Evolutionary conservation across 2,113 vertebrate species (phyloP), one percentile per base, ranked within the genome.

Genomic region (Mungos mungo): DNA sequence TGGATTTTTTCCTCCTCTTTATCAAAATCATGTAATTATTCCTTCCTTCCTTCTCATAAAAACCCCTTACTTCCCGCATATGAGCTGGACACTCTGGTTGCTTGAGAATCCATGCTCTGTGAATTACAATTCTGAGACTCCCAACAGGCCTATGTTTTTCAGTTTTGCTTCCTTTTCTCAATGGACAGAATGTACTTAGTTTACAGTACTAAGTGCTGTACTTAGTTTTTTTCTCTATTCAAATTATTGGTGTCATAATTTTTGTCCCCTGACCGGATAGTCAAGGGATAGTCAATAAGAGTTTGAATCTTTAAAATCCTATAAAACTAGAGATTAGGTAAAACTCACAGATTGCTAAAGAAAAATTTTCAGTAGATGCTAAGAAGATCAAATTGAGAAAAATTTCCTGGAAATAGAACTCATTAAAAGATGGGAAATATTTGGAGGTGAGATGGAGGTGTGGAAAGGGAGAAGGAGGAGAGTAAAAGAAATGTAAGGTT

Each of bases 381-480:
- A 96, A 74, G 25, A 97, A 90, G 21, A 90, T 29, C 72, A 83
- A 96, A 21, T 57, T 95, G 21, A 65, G 68, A 81, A 74, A 91
- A 88, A 85, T 35, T 79, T 50, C 31, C 33, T 41, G 77, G 85
- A 95, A 95, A 79, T 35, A 45, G 29, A 93, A 77, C 45, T 41
- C 41, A 23, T 63, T 88, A 71, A 83, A 79, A 91, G 15, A 66
- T 54, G 12, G 19, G 69, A 96, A 91, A 91, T 60, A 80, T 7
- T 13, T 13, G 38, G 31, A 80, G 33, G 71, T 50, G 19, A 91
- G 47, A 74, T 3, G 79, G 85, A 68, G 15, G 8, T 21, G 8
- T 71, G 85, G 38, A 85, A 52, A 68, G 25, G 14, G 27, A 2
- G 0, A 0, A 25, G 12, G 50, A 47, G 19, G 15, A 15, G 1